Evolutionary conservation across 2,888 invertebrate genomes (phyloP), one percentile per base, ranked within the genome.

Genomic region (Eupithecia centaureata): DNA sequence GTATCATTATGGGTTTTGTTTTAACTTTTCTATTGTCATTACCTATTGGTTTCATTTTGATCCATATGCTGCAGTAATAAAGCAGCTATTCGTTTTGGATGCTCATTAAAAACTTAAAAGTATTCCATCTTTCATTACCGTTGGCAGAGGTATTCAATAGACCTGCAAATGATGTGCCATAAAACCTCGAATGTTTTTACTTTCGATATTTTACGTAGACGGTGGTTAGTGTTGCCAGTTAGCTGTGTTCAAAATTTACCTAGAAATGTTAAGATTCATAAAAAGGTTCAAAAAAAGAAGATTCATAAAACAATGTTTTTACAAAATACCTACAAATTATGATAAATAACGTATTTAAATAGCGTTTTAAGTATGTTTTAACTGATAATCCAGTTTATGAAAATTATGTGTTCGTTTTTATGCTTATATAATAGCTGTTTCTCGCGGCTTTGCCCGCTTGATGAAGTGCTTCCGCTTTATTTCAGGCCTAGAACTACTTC

Each of bases 141-240:
- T 7, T 28, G 22, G 63, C 35, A 65, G 22, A 42, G 8, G 35
- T 65, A 59, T 59, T 61, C 57, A 61, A 65, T 65, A 65, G 65
- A 33, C 61, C 72, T 74, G 74, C 76, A 78, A 79, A 81, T 79
- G 77, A 79, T 76, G 72, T 73, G 38, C 73, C 74, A 76, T 77
- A 78, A 81, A 82, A 79, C 75, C 75, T 77, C 75, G 70, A 65
- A 73, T 73, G 81, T 79, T 76, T 82, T 81, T 77, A 80, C 76
- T 80, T 83, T 82, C 82, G 82, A 79, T 78, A 68, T 64, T 62
- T 18, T 67, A 61, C n/a, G 63, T 52, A 63, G 75, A 27, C 52
- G 15, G 74, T 67, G 67, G 73, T 71, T 78, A 32, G 56, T 30
- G 56, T 56, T 56, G 56, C 56, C 30, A 56, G 56, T 27, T 7